Percentiles rank a stretch among this genome's conserved stretches.
Conservation (phyloP, 2,113 vertebrate genomes). For the Microcebus lehilahytsara region DNA sequence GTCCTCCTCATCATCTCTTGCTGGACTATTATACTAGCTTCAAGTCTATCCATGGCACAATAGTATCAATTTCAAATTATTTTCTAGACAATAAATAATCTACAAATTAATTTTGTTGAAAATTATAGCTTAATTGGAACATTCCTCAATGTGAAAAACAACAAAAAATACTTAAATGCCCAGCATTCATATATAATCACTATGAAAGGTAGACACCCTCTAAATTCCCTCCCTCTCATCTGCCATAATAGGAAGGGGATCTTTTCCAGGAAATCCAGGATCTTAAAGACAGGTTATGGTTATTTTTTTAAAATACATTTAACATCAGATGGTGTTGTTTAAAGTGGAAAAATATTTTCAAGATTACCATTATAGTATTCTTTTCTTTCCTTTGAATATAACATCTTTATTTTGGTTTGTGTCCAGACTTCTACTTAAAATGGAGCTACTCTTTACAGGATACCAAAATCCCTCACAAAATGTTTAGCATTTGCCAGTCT, state of each 20-base stretch:
- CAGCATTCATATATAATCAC: not conserved
- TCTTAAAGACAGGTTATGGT: not conserved
- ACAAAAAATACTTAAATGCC: not conserved
- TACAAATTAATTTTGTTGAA: not conserved
- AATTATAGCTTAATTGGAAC: not conserved
- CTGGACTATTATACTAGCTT: not conserved
- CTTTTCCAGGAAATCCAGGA: not conserved
- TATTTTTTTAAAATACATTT: not conserved
- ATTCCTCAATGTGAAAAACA: not conserved
- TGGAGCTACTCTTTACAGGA: not conserved
- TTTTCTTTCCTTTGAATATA: constrained; percentile 23
- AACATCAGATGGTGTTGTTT: not conserved
- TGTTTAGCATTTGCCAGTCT: not conserved
- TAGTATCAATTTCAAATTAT: not conserved
- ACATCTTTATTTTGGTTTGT: not conserved
- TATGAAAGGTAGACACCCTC: not conserved
- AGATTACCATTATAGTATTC: not conserved
- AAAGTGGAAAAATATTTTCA: not conserved
- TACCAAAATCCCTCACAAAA: constrained; percentile 9
- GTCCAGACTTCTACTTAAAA: constrained; percentile 3
- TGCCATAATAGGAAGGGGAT: not conserved
- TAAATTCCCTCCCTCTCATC: not conserved
- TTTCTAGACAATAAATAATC: not conserved
- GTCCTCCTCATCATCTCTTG: not conserved
- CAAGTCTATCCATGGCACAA: not conserved